Conservation (phyloP, 2,888 invertebrate species). For the Polylopha cassiicola region DNA sequence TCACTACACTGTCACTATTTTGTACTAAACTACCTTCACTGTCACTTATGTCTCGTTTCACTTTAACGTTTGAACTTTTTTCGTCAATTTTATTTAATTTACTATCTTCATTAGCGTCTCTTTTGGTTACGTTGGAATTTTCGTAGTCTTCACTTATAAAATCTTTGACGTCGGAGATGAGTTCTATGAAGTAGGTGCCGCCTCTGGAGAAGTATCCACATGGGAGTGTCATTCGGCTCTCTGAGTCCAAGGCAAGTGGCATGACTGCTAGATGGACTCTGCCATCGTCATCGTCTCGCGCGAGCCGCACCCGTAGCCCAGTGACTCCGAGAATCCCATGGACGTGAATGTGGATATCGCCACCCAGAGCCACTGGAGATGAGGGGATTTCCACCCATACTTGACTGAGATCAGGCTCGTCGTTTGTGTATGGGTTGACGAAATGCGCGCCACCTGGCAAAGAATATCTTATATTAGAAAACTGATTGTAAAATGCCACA, state of each 20-base stretch:
- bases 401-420: conserved; percentile 60
- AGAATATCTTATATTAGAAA: background rate
- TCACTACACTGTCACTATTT: conserved; percentile 60
- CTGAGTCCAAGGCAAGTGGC: conserved; percentile 71
- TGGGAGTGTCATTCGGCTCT: conserved; percentile 75
- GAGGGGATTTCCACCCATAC: conserved; percentile 83
- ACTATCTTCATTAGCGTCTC: conserved; percentile 24
- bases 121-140: conserved; percentile 25
- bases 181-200: conserved; percentile 75
- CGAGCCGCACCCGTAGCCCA: conserved; percentile 60
- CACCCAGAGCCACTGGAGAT: conserved; percentile 86
- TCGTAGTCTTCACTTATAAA: conserved; percentile 50
- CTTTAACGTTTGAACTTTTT: conserved; percentile 22
- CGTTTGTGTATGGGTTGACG: conserved; percentile 59
- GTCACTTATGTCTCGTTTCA: conserved; percentile 45
- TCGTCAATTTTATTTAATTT: conserved; percentile 1
- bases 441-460: conserved; percentile 56
- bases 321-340: conserved; percentile 64
- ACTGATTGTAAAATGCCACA: too few relatives aligned
- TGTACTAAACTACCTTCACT: conserved; percentile 57
- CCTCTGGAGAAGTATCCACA: conserved; percentile 86
- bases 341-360: conserved; percentile 85
- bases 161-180: conserved; percentile 55
- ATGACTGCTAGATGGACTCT: conserved; percentile 57
- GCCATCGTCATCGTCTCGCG: conserved; percentile 69